Conservation (phyloP, 2,888 invertebrate genomes). For the Steinernema carpocapsae region DNA sequence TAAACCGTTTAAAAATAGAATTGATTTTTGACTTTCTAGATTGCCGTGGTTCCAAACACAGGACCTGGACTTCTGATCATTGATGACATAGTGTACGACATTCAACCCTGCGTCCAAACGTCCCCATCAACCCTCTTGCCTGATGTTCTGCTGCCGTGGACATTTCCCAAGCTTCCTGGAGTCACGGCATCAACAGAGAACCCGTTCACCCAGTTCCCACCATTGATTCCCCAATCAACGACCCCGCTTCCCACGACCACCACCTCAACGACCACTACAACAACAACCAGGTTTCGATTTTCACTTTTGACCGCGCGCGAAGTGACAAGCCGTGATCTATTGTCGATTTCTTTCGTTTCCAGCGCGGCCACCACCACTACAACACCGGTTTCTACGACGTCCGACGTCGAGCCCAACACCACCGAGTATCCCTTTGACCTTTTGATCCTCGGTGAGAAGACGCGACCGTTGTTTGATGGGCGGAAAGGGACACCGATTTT, state of each 20-base stretch:
- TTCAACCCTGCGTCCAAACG: constrained; percentile 50
- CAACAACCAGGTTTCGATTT: constrained; percentile 37
- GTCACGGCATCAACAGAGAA: neutral
- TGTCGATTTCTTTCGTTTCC: constrained; percentile 6
- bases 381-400: constrained; percentile 36
- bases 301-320: neutral
- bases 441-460: constrained; percentile 59
- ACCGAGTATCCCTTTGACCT: constrained; percentile 58
- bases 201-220: constrained; percentile 35
- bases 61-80: constrained; percentile 60
- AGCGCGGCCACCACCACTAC: neutral
- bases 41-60: constrained; percentile 59
- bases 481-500: constrained; percentile 55
- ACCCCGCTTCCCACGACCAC: constrained; percentile 25
- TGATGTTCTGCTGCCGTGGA: constrained; percentile 23
- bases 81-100: constrained; percentile 65
- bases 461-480: constrained; percentile 61
- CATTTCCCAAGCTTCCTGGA: neutral
- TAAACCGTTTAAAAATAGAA: constrained; percentile 15
- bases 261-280: constrained; percentile 38
- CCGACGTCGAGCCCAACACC: constrained; percentile 37
- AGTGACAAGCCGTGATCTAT: neutral
- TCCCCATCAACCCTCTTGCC: neutral
- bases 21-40: constrained; percentile 45
- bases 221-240: constrained; percentile 32